Evolutionary conservation across 2,888 invertebrate species (phyloP), one percentile per base, ranked within the genome.

Genomic region (Lasioglossum calceatum): DNA sequence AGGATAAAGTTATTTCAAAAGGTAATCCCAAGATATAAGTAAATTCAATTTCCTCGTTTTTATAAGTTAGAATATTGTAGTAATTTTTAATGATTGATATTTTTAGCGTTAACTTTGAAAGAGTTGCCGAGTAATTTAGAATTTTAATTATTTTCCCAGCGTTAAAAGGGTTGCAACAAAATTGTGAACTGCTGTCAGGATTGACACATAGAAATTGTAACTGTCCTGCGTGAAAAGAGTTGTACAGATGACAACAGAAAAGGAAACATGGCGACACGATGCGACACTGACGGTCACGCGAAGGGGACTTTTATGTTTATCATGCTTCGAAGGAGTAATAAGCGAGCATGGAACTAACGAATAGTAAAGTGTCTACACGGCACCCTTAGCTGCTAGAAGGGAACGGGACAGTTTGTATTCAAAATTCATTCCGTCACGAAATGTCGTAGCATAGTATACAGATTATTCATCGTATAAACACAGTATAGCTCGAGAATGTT

Each of bases 391-490:
- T 32, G 1, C 61, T 16, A 32, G 27, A 27, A 61, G 32, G 61
- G 16, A 61, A 27, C 61, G 2, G 61, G 27, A 32, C 16, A 32
- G 61, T 61, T 61, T 61, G 27, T 61, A 61, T 61, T 27, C 61
- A 27, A 61, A 61, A 61, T 61, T 61, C 61, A 14, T 32, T 61
- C 61, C 27, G 61, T 61, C 61, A 61, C 61, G 61, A 61, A 61
- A 61, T 27, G 61, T 2, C 16, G 32, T 14, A 27, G 27, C 27
- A 27, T 4, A 14, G 27, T 27, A 14, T 14, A 61, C 14, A 14
- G 14, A 61, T 12, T n/a, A n/a, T 61, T 61, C 61, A 4, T 61
- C 4, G n/a, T 10, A 58, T n/a, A 58, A 58, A 4, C 58, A 27
- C 61, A 27, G 61, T 61, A 61, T 27, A 27, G 27, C 27, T 61